Conservation (phyloP, 2,888 invertebrate genomes). For the Noctua comes region DNA sequence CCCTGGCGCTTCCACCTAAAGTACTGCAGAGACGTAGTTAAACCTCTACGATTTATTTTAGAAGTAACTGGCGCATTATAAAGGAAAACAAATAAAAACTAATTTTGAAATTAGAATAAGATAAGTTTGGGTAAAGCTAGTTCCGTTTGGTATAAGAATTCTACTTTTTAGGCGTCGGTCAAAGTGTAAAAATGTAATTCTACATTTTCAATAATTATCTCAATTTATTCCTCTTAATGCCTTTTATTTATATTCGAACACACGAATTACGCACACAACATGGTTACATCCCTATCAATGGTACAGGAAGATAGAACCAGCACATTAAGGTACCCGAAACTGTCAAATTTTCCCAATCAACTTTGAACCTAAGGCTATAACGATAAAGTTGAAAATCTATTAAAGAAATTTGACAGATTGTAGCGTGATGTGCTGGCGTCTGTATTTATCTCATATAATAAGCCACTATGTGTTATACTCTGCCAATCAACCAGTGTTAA, state of each 20-base stretch:
- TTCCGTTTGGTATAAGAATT: too few species aligned
- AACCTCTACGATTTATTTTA: too few species aligned
- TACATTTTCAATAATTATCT: neutral
- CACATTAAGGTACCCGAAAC: too few species aligned
- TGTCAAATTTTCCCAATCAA: too few species aligned
- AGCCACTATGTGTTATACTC: neutral
- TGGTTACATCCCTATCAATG: neutral
- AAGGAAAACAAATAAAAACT: neutral
- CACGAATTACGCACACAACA: neutral
- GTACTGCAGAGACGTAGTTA: too few species aligned
- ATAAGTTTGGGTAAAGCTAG: neutral
- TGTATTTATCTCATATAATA: neutral
- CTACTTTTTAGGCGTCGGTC: neutral
- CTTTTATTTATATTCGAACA: neutral
- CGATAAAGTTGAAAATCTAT: too few species aligned
- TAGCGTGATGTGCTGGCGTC: too few species aligned
- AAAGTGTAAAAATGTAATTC: neutral
- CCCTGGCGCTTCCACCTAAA: too few species aligned
- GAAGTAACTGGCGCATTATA: neutral
- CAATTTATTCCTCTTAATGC: neutral
- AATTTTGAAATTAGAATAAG: too few species aligned
- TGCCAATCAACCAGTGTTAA: constrained; percentile 11
- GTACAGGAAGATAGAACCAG: too few species aligned
- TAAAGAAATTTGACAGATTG: too few species aligned
- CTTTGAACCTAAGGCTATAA: too few species aligned